Base-by-base conservation (phyloP, 2,797 vertebrate genomes). In the Microcaecilia unicolor region DNA sequence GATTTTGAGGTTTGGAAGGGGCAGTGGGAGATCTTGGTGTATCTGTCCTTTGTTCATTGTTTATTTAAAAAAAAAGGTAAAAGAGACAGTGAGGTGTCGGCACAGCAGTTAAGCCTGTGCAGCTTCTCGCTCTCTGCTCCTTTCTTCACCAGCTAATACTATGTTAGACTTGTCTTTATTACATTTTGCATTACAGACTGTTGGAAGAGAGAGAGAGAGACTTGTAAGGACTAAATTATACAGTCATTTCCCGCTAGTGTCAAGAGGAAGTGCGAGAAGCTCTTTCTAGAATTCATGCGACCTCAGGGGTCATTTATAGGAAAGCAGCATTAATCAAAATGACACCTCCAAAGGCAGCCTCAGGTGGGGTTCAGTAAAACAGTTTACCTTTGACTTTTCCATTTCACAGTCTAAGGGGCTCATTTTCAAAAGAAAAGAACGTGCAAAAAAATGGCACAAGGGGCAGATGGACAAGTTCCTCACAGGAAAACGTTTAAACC, bases 271-370 rank as follows among this genome's bases (percentile, higher is more conserved):
- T 13, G 7, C 9, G 20, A n/a, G 29, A 34, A 61, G 51, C 54
- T 64, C 59, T 70, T 74, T 57, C 67, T 52, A 67, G 70, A 48
- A 59, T 72, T 73, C 55, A 47, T 41, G 14, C 74, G 71, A 81
- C 69, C 70, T 80, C 78, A 66, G 70, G 72, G 75, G 72, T 76
- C 55, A 70, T 52, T 28, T 47, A 45, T 60, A 74, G 70, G 72
- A 73, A 78, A 82, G 74, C 65, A 34, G 58, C 48, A 74, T 78
- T 78, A 75, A 84, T 80, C 57, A 67, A 81, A 74, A 48, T 54
- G 58, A 71, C 58, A 55, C 60, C 28, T 24, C 20, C 19, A 9
- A 22, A 46, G 45, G 9, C 6, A 11, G 2, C 1, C 26, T 43
- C 12, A 5, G 12, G 7, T 5, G 18, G n/a, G 25, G 10, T 9